Conservation (phyloP, 2,888 invertebrate genomes). For the Boloria euphrosyne region DNA sequence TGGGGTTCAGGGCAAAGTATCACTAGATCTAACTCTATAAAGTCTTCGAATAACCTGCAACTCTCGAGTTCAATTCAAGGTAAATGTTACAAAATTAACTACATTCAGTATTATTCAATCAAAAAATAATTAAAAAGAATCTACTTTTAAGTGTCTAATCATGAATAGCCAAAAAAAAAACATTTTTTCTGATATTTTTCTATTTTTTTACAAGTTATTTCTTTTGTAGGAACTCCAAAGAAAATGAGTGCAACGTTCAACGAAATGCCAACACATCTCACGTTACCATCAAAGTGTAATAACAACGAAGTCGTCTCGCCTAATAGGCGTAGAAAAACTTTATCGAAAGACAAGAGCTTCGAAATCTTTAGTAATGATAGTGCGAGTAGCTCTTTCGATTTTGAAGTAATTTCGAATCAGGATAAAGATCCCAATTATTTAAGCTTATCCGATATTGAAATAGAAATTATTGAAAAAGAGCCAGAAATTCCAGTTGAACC, state of each 20-base stretch:
- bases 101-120: not conserved
- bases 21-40: constrained; percentile 48
- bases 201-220: not conserved
- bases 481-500: constrained; percentile 55
- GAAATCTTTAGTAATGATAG: constrained; percentile 42
- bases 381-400: constrained; percentile 52
- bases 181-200: not conserved
- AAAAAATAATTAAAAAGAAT: not conserved
- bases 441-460: constrained; percentile 71
- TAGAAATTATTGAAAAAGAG: constrained; percentile 70
- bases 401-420: constrained; percentile 48
- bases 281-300: constrained; percentile 6
- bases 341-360: constrained; percentile 44
- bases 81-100: constrained; percentile 38
- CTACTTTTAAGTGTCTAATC: not conserved
- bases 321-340: constrained; percentile 14
- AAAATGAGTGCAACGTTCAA: constrained; percentile 18
- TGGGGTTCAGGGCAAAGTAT: constrained; percentile 31
- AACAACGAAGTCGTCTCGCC: constrained; percentile 5
- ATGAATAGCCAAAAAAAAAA: not conserved
- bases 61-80: constrained; percentile 63
- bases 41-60: constrained; percentile 49
- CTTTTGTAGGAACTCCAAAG: constrained; percentile 42
- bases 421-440: constrained; percentile 61
- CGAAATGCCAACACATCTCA: constrained; percentile 14